These are phyloP conservation scores for Bombyx mandarina DNA, from an alignment of 1,140 invertebrate species.

Conservation along the genomic window DNA sequence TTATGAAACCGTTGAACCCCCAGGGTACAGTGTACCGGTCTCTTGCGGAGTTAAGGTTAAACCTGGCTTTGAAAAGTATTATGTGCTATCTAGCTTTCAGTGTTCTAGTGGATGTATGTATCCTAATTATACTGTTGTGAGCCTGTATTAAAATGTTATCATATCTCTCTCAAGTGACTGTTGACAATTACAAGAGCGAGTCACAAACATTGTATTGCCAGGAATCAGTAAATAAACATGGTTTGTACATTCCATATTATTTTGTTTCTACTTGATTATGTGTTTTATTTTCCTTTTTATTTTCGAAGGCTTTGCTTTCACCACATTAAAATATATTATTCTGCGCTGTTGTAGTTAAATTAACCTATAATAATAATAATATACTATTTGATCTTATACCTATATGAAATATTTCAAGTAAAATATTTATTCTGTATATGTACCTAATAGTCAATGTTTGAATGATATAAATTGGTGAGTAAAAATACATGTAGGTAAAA, in stretches of 20 bases:
- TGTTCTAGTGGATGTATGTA: conserved; percentile 66
- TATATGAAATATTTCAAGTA: conserved; percentile 56
- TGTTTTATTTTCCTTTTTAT: conserved; percentile 61
- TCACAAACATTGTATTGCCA: conserved; percentile 71
- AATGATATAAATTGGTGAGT: conserved; percentile 67
- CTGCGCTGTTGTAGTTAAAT: conserved; percentile 34
- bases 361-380: conserved; percentile 26
- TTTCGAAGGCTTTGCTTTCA: conserved; percentile 48
- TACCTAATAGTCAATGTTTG: conserved; percentile 69
- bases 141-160: conserved; percentile 16
- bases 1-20: conserved; percentile 57
- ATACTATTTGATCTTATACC: conserved; percentile 8
- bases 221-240: conserved; percentile 73
- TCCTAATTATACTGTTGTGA: conserved; percentile 45
- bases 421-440: conserved; percentile 62
- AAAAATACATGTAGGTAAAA: conserved; percentile 59
- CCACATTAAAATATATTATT: conserved; percentile 38
- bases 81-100: conserved; percentile 63
- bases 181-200: conserved; percentile 39
- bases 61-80: conserved; percentile 47
- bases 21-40: conserved; percentile 58
- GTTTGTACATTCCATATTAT: conserved; percentile 80
- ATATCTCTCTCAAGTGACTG: conserved; percentile 29
- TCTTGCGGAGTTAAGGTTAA: conserved; percentile 45
- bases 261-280: conserved; percentile 71